A percentile compares a stretch with the other conserved stretches of the same genome.
phyloP scores from a whole-genome alignment of 2,888 invertebrate genomes.

The Brachyptera risi region DNA sequence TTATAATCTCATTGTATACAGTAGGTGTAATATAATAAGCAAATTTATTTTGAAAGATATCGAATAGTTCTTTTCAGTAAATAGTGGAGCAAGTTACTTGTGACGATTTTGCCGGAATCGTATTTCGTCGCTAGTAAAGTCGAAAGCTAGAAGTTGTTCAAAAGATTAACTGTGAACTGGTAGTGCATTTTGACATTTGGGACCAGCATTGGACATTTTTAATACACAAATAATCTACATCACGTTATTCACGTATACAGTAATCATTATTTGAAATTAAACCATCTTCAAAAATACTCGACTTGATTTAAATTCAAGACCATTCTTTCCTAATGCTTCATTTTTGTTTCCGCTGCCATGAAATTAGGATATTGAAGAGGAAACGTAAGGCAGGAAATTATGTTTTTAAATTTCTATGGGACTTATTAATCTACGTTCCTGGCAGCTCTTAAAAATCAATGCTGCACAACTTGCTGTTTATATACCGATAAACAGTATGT shows the following conservation, averaged over 20 bases:
- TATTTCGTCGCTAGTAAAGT: neutral
- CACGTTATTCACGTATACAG: neutral
- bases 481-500: slow-evolving; percentile 24
- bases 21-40: slow-evolving; percentile 26
- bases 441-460: slow-evolving; percentile 18
- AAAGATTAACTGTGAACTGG: slow-evolving; percentile 6
- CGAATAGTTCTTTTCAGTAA: neutral
- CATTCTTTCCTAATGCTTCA: neutral
- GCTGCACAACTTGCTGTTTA: slow-evolving; percentile 20
- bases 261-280: neutral
- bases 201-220: slow-evolving; percentile 25
- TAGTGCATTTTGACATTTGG: slow-evolving; percentile 22
- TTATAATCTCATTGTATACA: slow-evolving; percentile 1
- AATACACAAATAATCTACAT: neutral
- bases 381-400: neutral
- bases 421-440: neutral
- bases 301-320: neutral
- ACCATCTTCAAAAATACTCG: neutral
- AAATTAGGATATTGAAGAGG: neutral
- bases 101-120: neutral
- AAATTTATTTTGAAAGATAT: slow-evolving; percentile 21
- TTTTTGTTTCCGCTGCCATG: neutral
- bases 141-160: neutral
- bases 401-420: neutral
- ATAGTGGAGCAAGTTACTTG: neutral